Percentiles rank a stretch among this genome's conserved stretches.
phyloP scores from a whole-genome alignment of 2,888 invertebrate species.

The Andrena hattorfiana region DNA sequence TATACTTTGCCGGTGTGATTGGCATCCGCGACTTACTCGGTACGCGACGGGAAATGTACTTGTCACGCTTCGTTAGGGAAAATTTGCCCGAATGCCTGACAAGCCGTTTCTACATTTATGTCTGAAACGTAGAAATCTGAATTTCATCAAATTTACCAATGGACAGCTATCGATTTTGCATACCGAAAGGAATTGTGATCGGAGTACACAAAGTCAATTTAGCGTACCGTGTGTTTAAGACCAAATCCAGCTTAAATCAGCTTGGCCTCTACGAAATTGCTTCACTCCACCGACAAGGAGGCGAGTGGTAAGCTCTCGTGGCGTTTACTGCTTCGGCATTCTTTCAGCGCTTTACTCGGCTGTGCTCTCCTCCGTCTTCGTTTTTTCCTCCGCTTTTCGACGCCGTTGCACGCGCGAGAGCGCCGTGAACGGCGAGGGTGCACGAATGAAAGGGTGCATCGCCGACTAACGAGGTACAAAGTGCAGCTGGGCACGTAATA shows the following conservation, averaged over 20 bases:
- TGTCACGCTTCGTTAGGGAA: not conserved
- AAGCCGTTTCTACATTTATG: too few relatives aligned
- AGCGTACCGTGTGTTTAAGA: not conserved
- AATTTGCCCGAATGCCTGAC: not conserved
- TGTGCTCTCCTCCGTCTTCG: not conserved
- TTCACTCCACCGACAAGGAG: constrained; percentile 34
- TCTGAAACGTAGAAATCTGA: not conserved
- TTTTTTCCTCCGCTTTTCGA: not conserved
- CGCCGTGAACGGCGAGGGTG: constrained; percentile 17
- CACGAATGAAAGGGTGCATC: constrained; percentile 57
- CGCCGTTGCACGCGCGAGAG: constrained; percentile 42
- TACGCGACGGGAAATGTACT: not conserved
- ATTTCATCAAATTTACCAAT: not conserved
- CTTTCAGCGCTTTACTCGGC: constrained; percentile 31
- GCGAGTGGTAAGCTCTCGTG: constrained; percentile 36
- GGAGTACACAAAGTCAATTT: not conserved
- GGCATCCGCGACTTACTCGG: constrained; percentile 5
- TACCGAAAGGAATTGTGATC: not conserved
- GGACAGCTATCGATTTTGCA: not conserved
- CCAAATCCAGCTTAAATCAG: constrained; percentile 42
- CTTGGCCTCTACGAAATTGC: constrained; percentile 42
- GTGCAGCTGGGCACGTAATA: constrained; percentile 62
- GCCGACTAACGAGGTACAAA: constrained; percentile 65
- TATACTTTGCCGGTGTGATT: constrained; percentile 28
- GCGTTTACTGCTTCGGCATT: constrained; percentile 37